A percentile compares a stretch with the other conserved stretches of the same genome.
Conservation (phyloP, 2,888 invertebrate genomes). For the Melolontha melolontha region DNA sequence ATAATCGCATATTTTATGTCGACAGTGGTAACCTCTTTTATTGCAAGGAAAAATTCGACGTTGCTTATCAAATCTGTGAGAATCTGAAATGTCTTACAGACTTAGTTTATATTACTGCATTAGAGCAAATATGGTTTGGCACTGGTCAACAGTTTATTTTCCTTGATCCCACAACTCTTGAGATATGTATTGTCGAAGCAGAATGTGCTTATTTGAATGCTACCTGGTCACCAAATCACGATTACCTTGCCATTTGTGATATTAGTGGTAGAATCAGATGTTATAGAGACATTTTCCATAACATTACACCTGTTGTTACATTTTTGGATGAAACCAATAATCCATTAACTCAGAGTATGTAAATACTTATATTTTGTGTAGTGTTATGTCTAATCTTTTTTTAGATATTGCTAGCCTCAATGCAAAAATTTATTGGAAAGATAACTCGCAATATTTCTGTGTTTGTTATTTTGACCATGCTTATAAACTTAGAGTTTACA, state of each 20-base stretch:
- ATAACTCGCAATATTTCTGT: slow-evolving; percentile 15
- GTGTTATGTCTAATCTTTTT: background rate
- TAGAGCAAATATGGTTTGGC: slow-evolving; percentile 28
- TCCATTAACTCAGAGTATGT: slow-evolving; percentile 4
- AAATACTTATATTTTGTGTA: background rate
- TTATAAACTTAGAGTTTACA: slow-evolving; percentile 13
- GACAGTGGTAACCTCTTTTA: slow-evolving; percentile 13
- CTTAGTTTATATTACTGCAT: slow-evolving; percentile 12
- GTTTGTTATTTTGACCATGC: slow-evolving; percentile 3
- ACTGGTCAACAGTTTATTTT: slow-evolving; percentile 21
- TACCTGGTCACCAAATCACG: slow-evolving; percentile 29
- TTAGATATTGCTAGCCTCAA: background rate
- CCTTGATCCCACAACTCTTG: background rate
- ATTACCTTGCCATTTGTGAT: slow-evolving; percentile 11
- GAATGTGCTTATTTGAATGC: slow-evolving; percentile 6
- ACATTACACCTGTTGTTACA: background rate
- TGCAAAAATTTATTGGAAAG: slow-evolving; percentile 10
- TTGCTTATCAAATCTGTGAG: background rate
- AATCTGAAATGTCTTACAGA: slow-evolving; percentile 24
- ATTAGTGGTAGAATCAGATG: slow-evolving; percentile 20
- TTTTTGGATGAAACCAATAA: background rate
- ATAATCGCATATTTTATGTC: background rate
- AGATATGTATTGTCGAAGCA: background rate
- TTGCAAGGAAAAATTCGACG: background rate
- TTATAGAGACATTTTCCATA: slow-evolving; percentile 8